Conservation (phyloP, 2,888 invertebrate species). For the Aproaerema taeniolella region DNA sequence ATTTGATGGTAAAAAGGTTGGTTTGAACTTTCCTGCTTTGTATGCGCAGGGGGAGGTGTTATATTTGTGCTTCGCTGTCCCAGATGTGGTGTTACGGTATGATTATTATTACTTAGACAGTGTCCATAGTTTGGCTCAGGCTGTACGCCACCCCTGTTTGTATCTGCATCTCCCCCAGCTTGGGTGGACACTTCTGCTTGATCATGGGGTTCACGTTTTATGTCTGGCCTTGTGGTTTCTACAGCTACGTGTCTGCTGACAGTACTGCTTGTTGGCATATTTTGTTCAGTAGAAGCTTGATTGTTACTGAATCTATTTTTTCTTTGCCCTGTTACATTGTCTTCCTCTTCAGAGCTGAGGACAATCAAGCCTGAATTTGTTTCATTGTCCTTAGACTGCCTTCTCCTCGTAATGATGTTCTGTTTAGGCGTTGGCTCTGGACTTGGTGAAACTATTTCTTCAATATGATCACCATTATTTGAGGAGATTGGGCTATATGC, state of each 20-base stretch:
- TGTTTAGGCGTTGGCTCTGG: conserved; percentile 64
- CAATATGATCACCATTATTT: conserved; percentile 18
- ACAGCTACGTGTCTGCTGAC: conserved; percentile 10
- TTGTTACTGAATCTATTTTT: no score
- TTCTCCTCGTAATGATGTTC: conserved; percentile 62
- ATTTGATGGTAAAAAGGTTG: no score
- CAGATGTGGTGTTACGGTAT: conserved; percentile 14
- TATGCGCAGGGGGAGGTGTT: no score
- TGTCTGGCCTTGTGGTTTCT: conserved; percentile 31
- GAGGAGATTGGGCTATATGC: conserved; percentile 25
- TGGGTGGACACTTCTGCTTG: conserved; percentile 30
- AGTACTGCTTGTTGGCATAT: conserved; percentile 19
- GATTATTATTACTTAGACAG: conserved; percentile 23
- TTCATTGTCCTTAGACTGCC: conserved; percentile 58
- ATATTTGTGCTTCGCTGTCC: conserved; percentile 19
- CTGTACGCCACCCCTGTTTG: conserved; percentile 22
- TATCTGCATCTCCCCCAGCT: conserved; percentile 24
- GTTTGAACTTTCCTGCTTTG: no score
- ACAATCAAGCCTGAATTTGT: conserved; percentile 53
- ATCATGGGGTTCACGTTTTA: conserved; percentile 49
- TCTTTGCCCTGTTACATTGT: conserved; percentile 36
- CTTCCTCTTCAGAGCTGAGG: conserved; percentile 72
- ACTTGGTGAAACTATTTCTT: conserved; percentile 25
- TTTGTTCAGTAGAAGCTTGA: conserved; percentile 3
- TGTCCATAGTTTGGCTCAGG: neutral